A percentile compares a stretch with the other conserved stretches of the same genome.
Conservation (phyloP, 2,797 vertebrate genomes). For the Gallinago nigripennis region DNA sequence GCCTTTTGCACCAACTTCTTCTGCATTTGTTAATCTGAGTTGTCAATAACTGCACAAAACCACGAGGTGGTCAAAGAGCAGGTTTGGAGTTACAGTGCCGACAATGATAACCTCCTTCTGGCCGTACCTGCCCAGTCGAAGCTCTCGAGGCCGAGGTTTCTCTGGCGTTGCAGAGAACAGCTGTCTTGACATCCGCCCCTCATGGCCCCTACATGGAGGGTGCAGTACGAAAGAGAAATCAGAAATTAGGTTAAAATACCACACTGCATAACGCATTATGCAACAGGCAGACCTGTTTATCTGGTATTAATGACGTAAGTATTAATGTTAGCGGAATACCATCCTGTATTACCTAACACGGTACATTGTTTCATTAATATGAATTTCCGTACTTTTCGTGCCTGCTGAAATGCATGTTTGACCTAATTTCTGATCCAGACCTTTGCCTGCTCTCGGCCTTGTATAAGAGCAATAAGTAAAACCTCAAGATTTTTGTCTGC, state of each 20-base stretch:
- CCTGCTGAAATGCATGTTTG: slow-evolving; percentile 72
- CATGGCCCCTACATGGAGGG: not conserved
- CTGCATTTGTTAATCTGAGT: not conserved
- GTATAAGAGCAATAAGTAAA: slow-evolving; percentile 58
- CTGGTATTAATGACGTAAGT: slow-evolving; percentile 61
- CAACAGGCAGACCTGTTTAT: slow-evolving; percentile 72
- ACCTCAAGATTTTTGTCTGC: slow-evolving; percentile 22
- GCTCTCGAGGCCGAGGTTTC: not conserved
- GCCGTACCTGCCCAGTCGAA: not conserved
- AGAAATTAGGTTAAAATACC: slow-evolving; percentile 76
- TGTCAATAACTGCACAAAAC: not conserved
- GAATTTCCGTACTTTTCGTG: slow-evolving; percentile 59
- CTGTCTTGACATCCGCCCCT: not conserved
- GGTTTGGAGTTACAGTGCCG: not conserved
- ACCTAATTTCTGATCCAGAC: slow-evolving; percentile 72
- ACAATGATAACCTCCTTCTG: not conserved
- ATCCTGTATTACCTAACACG: slow-evolving; percentile 53
- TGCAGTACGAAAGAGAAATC: slow-evolving; percentile 54
- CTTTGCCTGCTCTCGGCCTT: slow-evolving; percentile 46
- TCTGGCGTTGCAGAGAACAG: not conserved
- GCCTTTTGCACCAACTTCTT: not conserved
- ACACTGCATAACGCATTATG: slow-evolving; percentile 52
- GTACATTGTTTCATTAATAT: slow-evolving; percentile 55
- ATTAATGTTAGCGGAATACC: slow-evolving; percentile 59
- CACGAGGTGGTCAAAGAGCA: not conserved